Evolutionary conservation across 2,888 invertebrate species (phyloP).

Genomic region (Stenichneumon culpator): DNA sequence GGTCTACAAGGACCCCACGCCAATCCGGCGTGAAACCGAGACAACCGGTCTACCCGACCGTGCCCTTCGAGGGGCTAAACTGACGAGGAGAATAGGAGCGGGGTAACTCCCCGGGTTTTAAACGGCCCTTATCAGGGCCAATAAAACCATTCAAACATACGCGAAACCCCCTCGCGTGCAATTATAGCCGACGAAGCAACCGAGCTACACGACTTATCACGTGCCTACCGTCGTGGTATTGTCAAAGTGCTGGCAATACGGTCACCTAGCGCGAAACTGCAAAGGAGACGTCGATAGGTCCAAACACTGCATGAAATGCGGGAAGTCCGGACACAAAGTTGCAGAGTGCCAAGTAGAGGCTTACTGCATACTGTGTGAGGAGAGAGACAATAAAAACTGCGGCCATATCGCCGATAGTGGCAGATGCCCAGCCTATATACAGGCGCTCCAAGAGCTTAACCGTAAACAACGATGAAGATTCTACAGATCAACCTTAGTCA

Average conservation of each 20-base stretch:
- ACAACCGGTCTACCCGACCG: too few species aligned
- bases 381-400: neutral
- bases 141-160: too few species aligned
- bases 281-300: constrained; percentile 38
- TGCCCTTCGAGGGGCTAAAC: too few species aligned
- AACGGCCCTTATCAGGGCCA: too few species aligned
- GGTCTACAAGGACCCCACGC: too few species aligned
- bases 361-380: constrained; percentile 45
- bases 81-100: too few species aligned
- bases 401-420: constrained; percentile 53
- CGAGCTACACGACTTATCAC: too few species aligned
- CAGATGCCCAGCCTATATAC: constrained; percentile 58
- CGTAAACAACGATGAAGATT: constrained; percentile 59
- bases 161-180: too few species aligned
- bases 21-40: too few species aligned
- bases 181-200: too few species aligned
- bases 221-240: too few species aligned
- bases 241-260: constrained; percentile 63
- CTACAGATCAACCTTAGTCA: constrained; percentile 71
- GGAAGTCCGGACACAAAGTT: constrained; percentile 57
- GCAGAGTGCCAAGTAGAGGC: constrained; percentile 40
- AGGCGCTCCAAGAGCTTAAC: constrained; percentile 50
- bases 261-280: constrained; percentile 55
- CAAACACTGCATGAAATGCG: constrained; percentile 59
- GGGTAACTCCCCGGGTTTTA: too few species aligned